Conservation (phyloP, 2,888 invertebrate genomes). For the Rambutsinella grinnellia region DNA sequence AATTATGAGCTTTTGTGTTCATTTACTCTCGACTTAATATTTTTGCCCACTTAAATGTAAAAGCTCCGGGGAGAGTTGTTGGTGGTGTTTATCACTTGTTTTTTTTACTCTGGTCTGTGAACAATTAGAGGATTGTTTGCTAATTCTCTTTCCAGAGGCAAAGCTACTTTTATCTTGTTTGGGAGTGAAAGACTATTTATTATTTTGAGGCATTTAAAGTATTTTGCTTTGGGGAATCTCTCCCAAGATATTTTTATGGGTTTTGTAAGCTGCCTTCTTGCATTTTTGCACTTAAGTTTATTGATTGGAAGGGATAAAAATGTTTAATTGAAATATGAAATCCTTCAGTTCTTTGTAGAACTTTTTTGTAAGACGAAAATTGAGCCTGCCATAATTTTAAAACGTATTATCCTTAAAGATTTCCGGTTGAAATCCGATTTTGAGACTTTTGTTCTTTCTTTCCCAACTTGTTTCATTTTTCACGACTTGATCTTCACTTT, state of each 20-base stretch:
- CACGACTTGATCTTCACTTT: neutral
- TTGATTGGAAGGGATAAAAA: too few relatives aligned
- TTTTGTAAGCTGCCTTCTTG: too few relatives aligned
- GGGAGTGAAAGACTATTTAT: too few relatives aligned
- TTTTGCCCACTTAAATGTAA: neutral
- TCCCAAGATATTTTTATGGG: too few relatives aligned
- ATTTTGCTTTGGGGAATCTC: too few relatives aligned
- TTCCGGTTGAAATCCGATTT: constrained; percentile 26
- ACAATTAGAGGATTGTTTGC: too few relatives aligned
- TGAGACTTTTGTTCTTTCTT: constrained; percentile 13
- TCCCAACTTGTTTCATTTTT: constrained; percentile 3
- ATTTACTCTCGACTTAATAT: neutral
- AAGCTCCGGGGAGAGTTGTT: constrained; percentile 4
- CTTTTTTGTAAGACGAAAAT: constrained; percentile 20
- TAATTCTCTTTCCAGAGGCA: neutral
- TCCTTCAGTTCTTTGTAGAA: constrained; percentile 15
- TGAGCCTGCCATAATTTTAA: constrained; percentile 27
- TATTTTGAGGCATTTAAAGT: too few relatives aligned
- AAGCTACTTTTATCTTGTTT: neutral
- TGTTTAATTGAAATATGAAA: constrained; percentile 23
- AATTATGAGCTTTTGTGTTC: neutral
- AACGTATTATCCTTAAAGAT: constrained; percentile 7
- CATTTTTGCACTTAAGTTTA: too few relatives aligned
- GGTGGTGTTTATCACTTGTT: constrained; percentile 12
- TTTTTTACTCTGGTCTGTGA: neutral